Evolutionary conservation across 2,888 invertebrate genomes (phyloP).

Genomic region (Mylabris sibirica): DNA sequence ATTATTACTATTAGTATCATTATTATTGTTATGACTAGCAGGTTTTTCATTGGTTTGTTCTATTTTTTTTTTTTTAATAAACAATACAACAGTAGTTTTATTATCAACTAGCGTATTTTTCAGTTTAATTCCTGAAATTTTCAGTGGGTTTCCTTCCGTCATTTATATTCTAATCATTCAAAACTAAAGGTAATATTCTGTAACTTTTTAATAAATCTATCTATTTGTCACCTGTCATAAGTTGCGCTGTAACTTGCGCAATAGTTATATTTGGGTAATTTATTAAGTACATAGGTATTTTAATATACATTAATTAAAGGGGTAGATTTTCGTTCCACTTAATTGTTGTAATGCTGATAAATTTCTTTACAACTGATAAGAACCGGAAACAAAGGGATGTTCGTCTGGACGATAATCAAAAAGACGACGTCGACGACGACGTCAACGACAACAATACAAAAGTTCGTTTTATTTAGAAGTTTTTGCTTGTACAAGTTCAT

Average conservation of each 20-base stretch:
- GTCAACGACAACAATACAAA: background rate
- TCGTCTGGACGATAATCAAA: background rate
- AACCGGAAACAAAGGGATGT: background rate
- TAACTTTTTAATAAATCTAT: too few relatives aligned
- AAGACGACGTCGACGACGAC: background rate
- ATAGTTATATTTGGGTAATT: too few relatives aligned
- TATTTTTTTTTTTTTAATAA: background rate
- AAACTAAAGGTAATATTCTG: background rate
- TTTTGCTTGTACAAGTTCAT: background rate
- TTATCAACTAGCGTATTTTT: background rate
- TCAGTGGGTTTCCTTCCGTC: too few relatives aligned
- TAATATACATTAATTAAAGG: too few relatives aligned
- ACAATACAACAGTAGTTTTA: too few relatives aligned
- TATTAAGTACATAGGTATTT: too few relatives aligned
- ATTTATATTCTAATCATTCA: background rate
- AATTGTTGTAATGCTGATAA: background rate
- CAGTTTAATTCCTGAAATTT: background rate
- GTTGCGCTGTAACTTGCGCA: too few relatives aligned
- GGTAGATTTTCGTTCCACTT: background rate
- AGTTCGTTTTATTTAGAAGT: slow-evolving; percentile 1
- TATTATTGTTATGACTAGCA: background rate
- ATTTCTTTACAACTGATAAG: background rate
- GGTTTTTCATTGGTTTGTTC: background rate
- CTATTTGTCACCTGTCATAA: too few relatives aligned
- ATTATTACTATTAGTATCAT: background rate